A percentile compares a stretch with the other conserved stretches of the same genome.
Conservation (phyloP, 2,113 vertebrate species). For the Siniperca chuatsi region DNA sequence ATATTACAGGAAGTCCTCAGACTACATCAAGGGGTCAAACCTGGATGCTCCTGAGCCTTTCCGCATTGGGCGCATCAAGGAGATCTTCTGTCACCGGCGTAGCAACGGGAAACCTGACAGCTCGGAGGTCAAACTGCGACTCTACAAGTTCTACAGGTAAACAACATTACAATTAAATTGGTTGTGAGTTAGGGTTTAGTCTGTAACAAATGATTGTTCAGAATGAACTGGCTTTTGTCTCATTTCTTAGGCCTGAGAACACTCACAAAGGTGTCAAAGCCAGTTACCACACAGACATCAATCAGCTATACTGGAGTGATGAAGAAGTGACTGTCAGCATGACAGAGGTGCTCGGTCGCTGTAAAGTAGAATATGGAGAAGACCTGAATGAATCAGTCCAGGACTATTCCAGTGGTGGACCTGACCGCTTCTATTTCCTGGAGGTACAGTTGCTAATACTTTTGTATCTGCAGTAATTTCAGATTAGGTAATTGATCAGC, state of each 20-base stretch:
- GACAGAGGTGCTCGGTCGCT: slow-evolving; percentile 89
- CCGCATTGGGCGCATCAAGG: slow-evolving; percentile 91
- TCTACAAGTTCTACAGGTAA: slow-evolving; percentile 95
- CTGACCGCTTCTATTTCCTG: slow-evolving; percentile 94
- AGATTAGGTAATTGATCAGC: not conserved
- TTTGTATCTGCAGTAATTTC: not conserved
- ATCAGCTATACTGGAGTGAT: slow-evolving; percentile 96
- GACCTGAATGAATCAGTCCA: slow-evolving; percentile 89
- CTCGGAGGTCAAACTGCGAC: slow-evolving; percentile 88
- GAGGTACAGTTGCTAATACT: slow-evolving; percentile 84
- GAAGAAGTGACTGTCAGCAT: slow-evolving; percentile 91
- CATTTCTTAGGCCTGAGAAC: slow-evolving; percentile 89
- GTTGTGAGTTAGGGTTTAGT: not conserved
- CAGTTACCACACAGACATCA: slow-evolving; percentile 94
- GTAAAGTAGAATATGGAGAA: slow-evolving; percentile 91
- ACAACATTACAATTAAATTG: not conserved
- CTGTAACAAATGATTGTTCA: not conserved
- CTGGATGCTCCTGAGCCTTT: slow-evolving; percentile 92
- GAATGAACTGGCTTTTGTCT: not conserved
- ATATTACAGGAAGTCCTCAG: slow-evolving; percentile 95
- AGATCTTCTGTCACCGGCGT: slow-evolving; percentile 91
- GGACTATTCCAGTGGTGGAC: slow-evolving; percentile 88
- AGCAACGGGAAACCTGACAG: slow-evolving; percentile 88
- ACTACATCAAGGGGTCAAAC: slow-evolving; percentile 98
- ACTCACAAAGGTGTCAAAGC: slow-evolving; percentile 92